Percentiles rank a stretch among this genome's conserved stretches.
phyloP scores from a whole-genome alignment of 1,140 invertebrate genomes.

The Drosophila lacteicornis region DNA sequence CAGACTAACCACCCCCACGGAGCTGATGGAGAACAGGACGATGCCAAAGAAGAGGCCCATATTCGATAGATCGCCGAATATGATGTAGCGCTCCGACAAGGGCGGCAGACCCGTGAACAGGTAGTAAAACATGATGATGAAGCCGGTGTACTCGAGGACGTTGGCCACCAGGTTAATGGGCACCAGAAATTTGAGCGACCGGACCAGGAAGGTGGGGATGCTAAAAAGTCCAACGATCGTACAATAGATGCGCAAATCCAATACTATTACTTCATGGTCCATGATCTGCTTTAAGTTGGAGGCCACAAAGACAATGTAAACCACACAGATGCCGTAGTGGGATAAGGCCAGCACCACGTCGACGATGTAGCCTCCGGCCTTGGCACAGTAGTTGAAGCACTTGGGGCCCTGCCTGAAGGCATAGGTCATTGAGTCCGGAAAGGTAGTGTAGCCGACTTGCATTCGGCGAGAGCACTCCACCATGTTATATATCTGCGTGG shows the following conservation, averaged over 20 bases:
- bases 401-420: constrained; percentile 37
- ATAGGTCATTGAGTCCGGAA: constrained; percentile 29
- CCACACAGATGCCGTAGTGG: constrained; percentile 42
- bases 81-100: constrained; percentile 9
- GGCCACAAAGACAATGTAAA: constrained; percentile 51
- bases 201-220: constrained; percentile 36
- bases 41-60: constrained; percentile 48
- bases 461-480: constrained; percentile 39
- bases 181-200: constrained; percentile 49
- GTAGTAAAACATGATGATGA: constrained; percentile 41
- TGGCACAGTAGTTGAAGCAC: constrained; percentile 18
- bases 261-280: neutral
- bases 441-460: constrained; percentile 37
- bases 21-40: constrained; percentile 37
- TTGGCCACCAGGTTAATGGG: constrained; percentile 39
- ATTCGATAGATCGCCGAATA: neutral
- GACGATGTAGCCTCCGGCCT: constrained; percentile 9
- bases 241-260: constrained; percentile 26
- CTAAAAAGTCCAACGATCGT: constrained; percentile 3
- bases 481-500: constrained; percentile 42
- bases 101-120: constrained; percentile 28
- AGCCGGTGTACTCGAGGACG: constrained; percentile 24
- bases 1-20: constrained; percentile 57
- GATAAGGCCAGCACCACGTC: constrained; percentile 29
- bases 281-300: constrained; percentile 28